Conservation (phyloP, 1,140 invertebrate species). For the Meloidogyne exigua region DNA sequence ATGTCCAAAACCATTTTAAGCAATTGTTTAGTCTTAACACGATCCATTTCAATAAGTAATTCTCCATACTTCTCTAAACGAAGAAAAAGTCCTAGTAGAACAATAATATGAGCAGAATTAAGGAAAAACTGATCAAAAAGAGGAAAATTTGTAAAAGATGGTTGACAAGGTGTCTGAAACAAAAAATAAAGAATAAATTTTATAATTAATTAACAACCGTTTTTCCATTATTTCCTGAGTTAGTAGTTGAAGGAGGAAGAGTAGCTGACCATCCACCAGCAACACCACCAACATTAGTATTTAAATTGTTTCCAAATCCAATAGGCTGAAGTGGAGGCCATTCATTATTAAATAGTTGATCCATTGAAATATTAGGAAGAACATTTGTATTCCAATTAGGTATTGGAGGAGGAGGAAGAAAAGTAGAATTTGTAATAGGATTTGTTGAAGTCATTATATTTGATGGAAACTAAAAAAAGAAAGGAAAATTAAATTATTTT, state of each 20-base stretch:
- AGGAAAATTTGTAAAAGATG: not conserved
- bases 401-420: not conserved
- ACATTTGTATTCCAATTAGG: constrained; percentile 1
- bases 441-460: not conserved
- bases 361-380: not conserved
- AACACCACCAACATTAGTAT: no score
- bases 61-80: constrained; percentile 35
- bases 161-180: not conserved
- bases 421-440: no score
- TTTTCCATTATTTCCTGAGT: not conserved
- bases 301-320: not conserved
- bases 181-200: not conserved
- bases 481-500: not conserved
- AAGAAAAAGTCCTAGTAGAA: constrained; percentile 31
- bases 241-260: not conserved
- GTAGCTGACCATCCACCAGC: not conserved
- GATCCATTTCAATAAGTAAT: constrained; percentile 28
- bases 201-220: not conserved
- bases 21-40: constrained; percentile 29
- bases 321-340: not conserved
- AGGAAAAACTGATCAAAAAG: constrained; percentile 3
- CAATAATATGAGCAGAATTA: constrained; percentile 21
- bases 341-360: not conserved
- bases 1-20: constrained; percentile 33
- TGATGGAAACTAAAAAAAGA: not conserved